Evolutionary conservation across 2,113 vertebrate species (phyloP), one percentile per base, ranked within the genome.

Genomic region (Capricornis sumatraensis): DNA sequence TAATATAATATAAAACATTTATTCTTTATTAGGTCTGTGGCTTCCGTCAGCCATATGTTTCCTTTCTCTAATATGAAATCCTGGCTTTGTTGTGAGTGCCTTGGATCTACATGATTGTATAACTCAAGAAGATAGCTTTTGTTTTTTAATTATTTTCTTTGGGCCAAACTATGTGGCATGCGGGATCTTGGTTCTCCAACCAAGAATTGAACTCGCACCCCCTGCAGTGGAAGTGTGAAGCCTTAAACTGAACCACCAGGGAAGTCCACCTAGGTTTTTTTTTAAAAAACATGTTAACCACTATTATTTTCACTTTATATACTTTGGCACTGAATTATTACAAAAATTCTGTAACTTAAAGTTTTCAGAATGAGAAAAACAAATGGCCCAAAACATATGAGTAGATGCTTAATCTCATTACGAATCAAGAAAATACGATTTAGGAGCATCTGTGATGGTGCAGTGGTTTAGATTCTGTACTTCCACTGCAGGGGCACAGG

Each of bases 71-170:
- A 87, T 67, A 78, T 53, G 85, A 92, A 25, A 93, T 53, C 9
- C 71, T 87, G 91, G 71, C 88, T 93, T 79, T 14, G 16, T 88
- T 83, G 50, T 87, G 89, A 96, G 83, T 93, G 78, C 79, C 91
- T 83, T 58, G 64, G 78, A 60, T 86, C 64, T 86, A 55, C 11
- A 40, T 83, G 47, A 86, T 40, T 50, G 60, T 87, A 36, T 58
- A 55, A 79, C 55, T 89, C 62, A 12, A 45, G 71, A 79, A 84
- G 89, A 88, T 71, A 21, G 67, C 84, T 52, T 85, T 62, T 16
- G 28, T 79, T 50, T 47, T 47, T 47, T 17, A 23, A 71, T 71
- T 71, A 40, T 25, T 45, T 79, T 79, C 43, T 79, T 79, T 50
- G 19, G 43, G 43, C 40, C 25, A 15, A 13, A 78, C 43, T 28